Evolutionary conservation across 1,140 invertebrate genomes (phyloP).

Genomic region (Brachionus koreanus): DNA sequence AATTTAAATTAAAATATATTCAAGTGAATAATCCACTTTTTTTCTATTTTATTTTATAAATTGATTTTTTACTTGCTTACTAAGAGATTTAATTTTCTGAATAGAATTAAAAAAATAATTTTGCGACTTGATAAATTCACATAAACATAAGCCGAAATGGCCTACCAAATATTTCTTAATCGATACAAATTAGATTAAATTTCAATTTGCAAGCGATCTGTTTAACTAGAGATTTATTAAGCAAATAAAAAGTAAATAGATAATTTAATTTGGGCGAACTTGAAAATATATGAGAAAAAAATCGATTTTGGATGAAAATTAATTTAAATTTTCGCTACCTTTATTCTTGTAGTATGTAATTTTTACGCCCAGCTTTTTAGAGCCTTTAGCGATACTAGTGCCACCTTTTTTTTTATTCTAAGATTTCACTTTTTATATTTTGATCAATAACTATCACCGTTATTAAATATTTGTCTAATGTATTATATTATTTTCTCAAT

Average conservation of each 20-base stretch:
- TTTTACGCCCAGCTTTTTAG: neutral
- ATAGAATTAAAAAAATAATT: neutral
- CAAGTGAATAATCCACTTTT: neutral
- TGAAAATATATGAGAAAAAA: neutral
- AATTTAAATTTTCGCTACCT: neutral
- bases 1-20: neutral
- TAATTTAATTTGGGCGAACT: conserved; percentile 6
- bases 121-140: neutral
- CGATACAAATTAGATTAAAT: conserved; percentile 30
- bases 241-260: conserved; percentile 8
- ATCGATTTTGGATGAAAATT: neutral
- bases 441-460: neutral
- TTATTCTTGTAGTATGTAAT: neutral
- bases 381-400: neutral
- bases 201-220: conserved; percentile 31
- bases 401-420: neutral
- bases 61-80: neutral
- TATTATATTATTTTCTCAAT: neutral
- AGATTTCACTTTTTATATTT: neutral
- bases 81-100: neutral
- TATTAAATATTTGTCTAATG: conserved; percentile 28
- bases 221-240: conserved; percentile 1
- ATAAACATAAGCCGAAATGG: neutral
- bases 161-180: neutral
- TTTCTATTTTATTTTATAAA: neutral